These are phyloP conservation scores for Trichonephila inaurata DNA, from an alignment of 1,140 invertebrate species.

Conservation along the genomic window DNA sequence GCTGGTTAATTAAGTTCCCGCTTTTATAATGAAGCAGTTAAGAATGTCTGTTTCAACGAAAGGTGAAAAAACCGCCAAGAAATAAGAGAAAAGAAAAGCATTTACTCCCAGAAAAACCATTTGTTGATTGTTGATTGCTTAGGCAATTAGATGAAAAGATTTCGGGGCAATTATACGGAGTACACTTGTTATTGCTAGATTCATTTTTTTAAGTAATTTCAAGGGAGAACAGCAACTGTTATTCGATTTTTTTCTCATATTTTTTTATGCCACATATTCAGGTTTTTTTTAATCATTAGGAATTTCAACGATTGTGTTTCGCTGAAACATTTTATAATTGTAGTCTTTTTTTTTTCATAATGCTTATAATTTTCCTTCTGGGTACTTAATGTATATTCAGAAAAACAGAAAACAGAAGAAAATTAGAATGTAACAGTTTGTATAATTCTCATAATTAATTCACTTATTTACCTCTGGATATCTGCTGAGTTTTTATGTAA, in stretches of 20 bases:
- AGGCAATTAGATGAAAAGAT: constrained; percentile 54
- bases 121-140: constrained; percentile 69
- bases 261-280: neutral
- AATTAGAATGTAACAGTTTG: constrained; percentile 8
- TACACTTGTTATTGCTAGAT: neutral
- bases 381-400: neutral
- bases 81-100: neutral
- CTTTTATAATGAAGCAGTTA: constrained; percentile 23
- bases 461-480: neutral
- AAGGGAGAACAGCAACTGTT: neutral
- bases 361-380: neutral
- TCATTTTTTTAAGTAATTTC: neutral
- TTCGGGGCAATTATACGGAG: constrained; percentile 37
- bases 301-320: neutral
- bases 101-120: constrained; percentile 29
- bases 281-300: neutral
- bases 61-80: neutral
- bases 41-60: neutral
- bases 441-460: constrained; percentile 39
- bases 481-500: neutral
- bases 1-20: constrained; percentile 49
- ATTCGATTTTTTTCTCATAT: neutral
- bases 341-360: neutral
- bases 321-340: neutral
- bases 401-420: neutral